A percentile compares a stretch with the other conserved stretches of the same genome.
Evolutionary conservation across 2,797 vertebrate genomes (phyloP).

Genomic region (Onychomys torridus): DNA sequence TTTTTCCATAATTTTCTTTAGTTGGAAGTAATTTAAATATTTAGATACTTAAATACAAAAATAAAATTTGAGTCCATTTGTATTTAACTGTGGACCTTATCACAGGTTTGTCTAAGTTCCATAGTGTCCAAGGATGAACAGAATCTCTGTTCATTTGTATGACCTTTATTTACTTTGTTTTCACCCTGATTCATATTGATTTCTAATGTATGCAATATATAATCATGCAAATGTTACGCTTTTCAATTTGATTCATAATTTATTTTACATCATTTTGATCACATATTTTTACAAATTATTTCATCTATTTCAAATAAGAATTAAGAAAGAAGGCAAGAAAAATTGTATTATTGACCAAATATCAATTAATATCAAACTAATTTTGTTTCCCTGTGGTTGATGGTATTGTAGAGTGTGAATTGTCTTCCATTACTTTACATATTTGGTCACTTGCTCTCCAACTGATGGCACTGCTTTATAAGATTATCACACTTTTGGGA

Average conservation of each 20-base stretch:
- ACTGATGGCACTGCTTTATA: neutral
- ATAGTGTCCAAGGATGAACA: neutral
- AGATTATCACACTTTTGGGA: neutral
- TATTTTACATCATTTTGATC: neutral
- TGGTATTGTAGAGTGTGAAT: neutral
- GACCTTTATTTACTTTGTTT: neutral
- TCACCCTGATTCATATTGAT: neutral
- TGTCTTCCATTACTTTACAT: neutral
- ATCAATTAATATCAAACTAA: neutral
- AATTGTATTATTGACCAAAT: neutral
- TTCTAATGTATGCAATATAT: neutral
- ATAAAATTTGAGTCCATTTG: neutral
- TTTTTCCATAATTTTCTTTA: neutral
- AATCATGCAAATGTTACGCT: neutral
- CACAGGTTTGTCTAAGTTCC: neutral
- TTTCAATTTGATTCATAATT: neutral
- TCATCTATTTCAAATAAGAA: neutral
- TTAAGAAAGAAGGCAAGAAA: neutral
- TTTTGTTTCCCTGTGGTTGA: neutral
- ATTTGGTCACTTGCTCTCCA: neutral
- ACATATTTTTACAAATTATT: neutral
- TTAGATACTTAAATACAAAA: slow-evolving; percentile 37
- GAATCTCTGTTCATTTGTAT: neutral
- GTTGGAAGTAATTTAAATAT: neutral
- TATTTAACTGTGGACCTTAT: neutral